Conservation (phyloP, 2,888 invertebrate species). For the Campoletis raptor region DNA sequence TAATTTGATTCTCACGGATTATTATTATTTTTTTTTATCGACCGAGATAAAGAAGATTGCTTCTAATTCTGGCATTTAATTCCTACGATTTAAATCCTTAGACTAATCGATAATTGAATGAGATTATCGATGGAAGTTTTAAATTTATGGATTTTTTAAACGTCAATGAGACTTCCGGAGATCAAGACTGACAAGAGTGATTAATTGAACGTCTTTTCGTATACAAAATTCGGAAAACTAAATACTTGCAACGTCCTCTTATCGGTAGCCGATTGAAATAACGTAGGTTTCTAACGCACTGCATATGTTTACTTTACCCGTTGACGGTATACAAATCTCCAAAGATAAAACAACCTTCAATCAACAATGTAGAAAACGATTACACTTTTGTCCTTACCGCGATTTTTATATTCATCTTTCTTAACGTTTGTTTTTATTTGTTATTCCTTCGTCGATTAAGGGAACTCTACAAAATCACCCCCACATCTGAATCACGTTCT, state of each 20-base stretch:
- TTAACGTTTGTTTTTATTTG: no score
- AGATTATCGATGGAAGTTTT: neutral
- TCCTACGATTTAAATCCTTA: neutral
- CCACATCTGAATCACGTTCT: no score
- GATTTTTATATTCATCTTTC: no score
- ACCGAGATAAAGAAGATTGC: neutral
- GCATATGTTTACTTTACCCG: neutral
- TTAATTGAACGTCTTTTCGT: neutral
- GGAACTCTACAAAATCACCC: no score
- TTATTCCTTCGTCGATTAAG: no score
- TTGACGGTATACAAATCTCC: neutral
- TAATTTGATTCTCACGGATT: neutral
- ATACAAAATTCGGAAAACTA: neutral
- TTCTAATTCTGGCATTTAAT: neutral
- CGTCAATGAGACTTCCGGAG: neutral
- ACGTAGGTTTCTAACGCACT: neutral
- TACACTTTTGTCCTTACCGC: no score
- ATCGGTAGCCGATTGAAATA: neutral
- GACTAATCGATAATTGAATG: neutral
- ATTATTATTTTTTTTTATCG: conserved; percentile 5
- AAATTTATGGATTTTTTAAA: neutral
- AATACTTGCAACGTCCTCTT: neutral
- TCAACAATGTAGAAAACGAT: neutral
- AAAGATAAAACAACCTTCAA: neutral
- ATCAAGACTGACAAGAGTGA: neutral